Evolutionary conservation across 2,888 invertebrate species (phyloP), one percentile per base, ranked within the genome.

Genomic region (Thymelicus sylvestris): DNA sequence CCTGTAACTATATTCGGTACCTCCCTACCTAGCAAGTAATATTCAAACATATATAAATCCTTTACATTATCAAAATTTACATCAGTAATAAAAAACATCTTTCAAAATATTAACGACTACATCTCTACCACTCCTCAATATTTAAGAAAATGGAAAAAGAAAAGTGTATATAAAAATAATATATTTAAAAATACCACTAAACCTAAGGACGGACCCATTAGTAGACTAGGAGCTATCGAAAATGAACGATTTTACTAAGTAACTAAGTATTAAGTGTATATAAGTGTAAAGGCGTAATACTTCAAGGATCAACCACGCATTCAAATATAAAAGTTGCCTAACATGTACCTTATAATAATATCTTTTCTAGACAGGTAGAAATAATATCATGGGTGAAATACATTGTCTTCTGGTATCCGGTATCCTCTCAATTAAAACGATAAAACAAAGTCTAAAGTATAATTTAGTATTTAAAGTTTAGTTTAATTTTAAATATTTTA

Each of bases 141-240:
- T 74, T 76, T 76, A 76, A 75, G 73, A 76, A 78, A 80, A 79
- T 73, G 69, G 73, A 76, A 79, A 78, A 78, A 77, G 74, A 76
- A 75, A 75, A 75, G 74, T 74, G 74, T 76, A 76, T 52, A 67
- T 67, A 78, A 77, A 77, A 75, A 75, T 73, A 55, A 74, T 78
- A 76, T 75, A 77, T 74, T 77, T 76, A 67, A 67, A 55, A 61
- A 52, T 52, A 77, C 76, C 77, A 78, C 19, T 78, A 72, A 66
- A 74, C 76, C 78, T 80, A 82, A 78, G 83, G 83, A 84, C 84
- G 82, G 81, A 81, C 78, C 81, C 79, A 77, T 73, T 50, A 52
- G 57, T 70, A 74, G 74, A 74, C 74, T 74, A 74, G 73, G 71
- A 71, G 74, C 77, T 78, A 76, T 76, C 76, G 78, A 76, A 77